Conservation (phyloP, 1,140 invertebrate genomes). For the Neuroterus valhalla region DNA sequence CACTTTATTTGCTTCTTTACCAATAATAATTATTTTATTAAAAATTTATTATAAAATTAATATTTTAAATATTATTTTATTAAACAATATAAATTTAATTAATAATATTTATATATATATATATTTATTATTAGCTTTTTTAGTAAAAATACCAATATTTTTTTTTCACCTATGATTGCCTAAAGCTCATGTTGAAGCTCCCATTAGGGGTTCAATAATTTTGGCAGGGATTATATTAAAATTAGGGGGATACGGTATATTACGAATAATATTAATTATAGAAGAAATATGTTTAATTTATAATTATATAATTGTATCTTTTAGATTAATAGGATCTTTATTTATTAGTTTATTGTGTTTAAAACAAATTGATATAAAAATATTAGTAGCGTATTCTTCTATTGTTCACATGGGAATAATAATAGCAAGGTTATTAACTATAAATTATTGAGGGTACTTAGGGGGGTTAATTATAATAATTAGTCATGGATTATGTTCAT, state of each 20-base stretch:
- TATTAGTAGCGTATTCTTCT: no score
- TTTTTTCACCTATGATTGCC: constrained; percentile 82
- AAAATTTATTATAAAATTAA: constrained; percentile 72
- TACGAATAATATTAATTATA: constrained; percentile 75
- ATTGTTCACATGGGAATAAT: no score
- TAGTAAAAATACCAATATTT: constrained; percentile 83
- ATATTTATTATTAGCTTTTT: constrained; percentile 79
- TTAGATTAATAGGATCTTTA: constrained; percentile 76
- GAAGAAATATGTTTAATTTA: constrained; percentile 68
- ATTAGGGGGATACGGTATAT: constrained; percentile 80
- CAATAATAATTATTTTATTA: constrained; percentile 65
- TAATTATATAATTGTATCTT: constrained; percentile 72
- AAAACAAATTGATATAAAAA: no score
- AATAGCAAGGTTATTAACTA: no score
- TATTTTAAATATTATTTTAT: constrained; percentile 64
- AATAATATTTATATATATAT: constrained; percentile 74
- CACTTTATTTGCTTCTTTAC: constrained; percentile 51
- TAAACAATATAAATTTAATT: constrained; percentile 70
- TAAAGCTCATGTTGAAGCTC: constrained; percentile 84
- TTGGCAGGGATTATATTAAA: constrained; percentile 78
- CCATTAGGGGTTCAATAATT: constrained; percentile 73
- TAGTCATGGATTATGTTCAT: constrained; percentile 81
- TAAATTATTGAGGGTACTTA: constrained; percentile 73
- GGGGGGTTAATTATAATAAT: constrained; percentile 78
- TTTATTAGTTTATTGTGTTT: constrained; percentile 78